Percentiles rank a stretch among this genome's conserved stretches.
Conservation (phyloP, 2,888 invertebrate genomes). For the Pseudeuparius sepicola region DNA sequence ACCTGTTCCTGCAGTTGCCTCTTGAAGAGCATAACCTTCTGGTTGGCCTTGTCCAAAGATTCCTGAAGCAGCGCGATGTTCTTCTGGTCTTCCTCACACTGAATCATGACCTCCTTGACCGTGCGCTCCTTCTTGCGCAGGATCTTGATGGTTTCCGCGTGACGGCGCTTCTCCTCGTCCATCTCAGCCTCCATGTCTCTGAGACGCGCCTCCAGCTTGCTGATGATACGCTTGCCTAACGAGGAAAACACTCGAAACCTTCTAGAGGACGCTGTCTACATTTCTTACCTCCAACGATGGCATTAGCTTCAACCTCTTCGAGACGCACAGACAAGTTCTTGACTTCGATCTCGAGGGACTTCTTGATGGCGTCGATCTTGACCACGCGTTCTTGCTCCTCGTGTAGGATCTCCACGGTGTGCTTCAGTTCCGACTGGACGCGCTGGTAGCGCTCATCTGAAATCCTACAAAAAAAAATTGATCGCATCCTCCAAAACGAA, state of each 20-base stretch:
- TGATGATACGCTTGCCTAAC: slow-evolving; percentile 95
- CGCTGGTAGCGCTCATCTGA: slow-evolving; percentile 93
- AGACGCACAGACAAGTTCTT: slow-evolving; percentile 88
- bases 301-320: slow-evolving; percentile 95
- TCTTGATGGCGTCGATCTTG: slow-evolving; percentile 96
- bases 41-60: slow-evolving; percentile 72
- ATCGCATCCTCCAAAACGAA: too few relatives aligned
- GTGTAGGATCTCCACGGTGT: slow-evolving; percentile 86
- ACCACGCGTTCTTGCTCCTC: slow-evolving; percentile 95
- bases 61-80: slow-evolving; percentile 88
- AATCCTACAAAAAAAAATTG: too few relatives aligned
- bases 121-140: slow-evolving; percentile 96
- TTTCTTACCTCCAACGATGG: slow-evolving; percentile 92
- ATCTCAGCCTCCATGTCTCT: slow-evolving; percentile 90
- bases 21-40: slow-evolving; percentile 90
- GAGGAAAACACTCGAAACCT: too few relatives aligned
- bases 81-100: slow-evolving; percentile 95
- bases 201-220: slow-evolving; percentile 92
- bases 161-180: slow-evolving; percentile 94
- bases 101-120: slow-evolving; percentile 91
- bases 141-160: slow-evolving; percentile 95
- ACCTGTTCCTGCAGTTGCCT: slow-evolving; percentile 90
- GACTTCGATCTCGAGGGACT: slow-evolving; percentile 94
- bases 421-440: slow-evolving; percentile 83
- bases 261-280: too few relatives aligned